phyloP scores from a whole-genome alignment of 2,797 vertebrate species.

The Linurgus olivaceus region DNA sequence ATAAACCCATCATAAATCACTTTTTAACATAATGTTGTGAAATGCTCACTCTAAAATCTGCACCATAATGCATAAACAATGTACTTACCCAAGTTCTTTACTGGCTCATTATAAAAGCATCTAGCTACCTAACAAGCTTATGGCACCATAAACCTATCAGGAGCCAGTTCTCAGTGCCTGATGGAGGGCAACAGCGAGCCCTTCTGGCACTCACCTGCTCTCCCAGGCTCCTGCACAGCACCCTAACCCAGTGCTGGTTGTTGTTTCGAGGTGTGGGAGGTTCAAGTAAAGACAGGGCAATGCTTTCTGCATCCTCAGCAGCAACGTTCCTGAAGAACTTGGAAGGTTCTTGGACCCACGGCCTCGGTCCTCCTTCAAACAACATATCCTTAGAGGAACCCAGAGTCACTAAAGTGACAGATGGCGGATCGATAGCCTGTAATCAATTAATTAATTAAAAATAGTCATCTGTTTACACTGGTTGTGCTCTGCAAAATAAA shows the following conservation, averaged over 20 bases:
- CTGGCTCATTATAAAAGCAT: not conserved
- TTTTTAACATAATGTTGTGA: not conserved
- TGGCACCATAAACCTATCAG: not conserved
- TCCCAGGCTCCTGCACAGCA: slow-evolving; percentile 86
- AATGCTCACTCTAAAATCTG: not conserved
- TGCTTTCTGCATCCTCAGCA: slow-evolving; percentile 76
- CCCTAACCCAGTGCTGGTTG: slow-evolving; percentile 85
- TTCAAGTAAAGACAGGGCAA: slow-evolving; percentile 75
- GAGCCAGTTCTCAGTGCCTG: not conserved
- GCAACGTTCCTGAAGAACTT: slow-evolving; percentile 89
- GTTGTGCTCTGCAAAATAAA: not conserved
- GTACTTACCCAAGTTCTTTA: not conserved
- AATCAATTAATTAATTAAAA: not conserved
- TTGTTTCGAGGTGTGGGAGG: slow-evolving; percentile 78
- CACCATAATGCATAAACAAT: not conserved
- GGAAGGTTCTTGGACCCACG: slow-evolving; percentile 94
- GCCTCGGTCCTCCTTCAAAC: slow-evolving; percentile 92
- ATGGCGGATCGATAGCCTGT: slow-evolving; percentile 87
- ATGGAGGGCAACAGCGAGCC: not conserved
- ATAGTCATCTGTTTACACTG: not conserved
- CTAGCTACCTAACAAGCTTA: not conserved
- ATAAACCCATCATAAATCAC: not conserved
- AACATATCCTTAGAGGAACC: slow-evolving; percentile 95
- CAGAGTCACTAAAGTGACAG: slow-evolving; percentile 88
- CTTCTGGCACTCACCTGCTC: slow-evolving; percentile 83